Percentiles rank a stretch among this genome's conserved stretches.
Conservation (phyloP, 1,140 invertebrate species). For the Drosophila baimaii region DNA sequence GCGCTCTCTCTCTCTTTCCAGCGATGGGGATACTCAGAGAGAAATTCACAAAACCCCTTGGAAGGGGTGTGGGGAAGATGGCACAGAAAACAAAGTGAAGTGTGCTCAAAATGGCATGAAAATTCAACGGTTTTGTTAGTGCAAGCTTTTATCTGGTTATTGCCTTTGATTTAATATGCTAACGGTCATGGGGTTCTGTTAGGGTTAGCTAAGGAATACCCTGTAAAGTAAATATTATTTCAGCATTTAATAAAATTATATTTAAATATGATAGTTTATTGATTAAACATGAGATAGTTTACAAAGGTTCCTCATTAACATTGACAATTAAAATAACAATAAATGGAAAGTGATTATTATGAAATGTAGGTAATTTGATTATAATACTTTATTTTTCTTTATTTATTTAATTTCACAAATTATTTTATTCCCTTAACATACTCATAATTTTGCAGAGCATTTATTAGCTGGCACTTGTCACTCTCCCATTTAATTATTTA, state of each 20-base stretch:
- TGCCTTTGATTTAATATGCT: neutral
- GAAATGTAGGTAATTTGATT: rapidly evolving
- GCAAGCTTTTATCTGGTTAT: neutral
- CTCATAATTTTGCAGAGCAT: neutral
- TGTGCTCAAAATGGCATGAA: slow-evolving; percentile 12
- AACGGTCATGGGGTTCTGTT: neutral
- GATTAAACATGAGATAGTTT: neutral
- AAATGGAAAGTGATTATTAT: neutral
- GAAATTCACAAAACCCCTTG: neutral
- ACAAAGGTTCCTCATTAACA: no score
- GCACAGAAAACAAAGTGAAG: neutral
- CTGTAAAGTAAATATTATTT: no score
- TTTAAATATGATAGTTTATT: neutral
- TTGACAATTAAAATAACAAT: neutral
- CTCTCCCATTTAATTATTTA: slow-evolving; percentile 1
- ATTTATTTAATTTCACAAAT: neutral
- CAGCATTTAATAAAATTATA: neutral
- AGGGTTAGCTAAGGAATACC: neutral
- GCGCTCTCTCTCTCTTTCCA: slow-evolving; percentile 16
- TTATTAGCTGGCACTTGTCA: neutral
- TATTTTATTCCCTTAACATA: neutral
- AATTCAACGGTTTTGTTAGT: neutral
- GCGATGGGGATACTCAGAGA: slow-evolving; percentile 6
- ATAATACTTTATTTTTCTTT: no score
- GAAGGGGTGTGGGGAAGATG: neutral